Evolutionary conservation across 2,113 vertebrate genomes (phyloP), one percentile per base, ranked within the genome.

Genomic region (Bagarius yarrelli): DNA sequence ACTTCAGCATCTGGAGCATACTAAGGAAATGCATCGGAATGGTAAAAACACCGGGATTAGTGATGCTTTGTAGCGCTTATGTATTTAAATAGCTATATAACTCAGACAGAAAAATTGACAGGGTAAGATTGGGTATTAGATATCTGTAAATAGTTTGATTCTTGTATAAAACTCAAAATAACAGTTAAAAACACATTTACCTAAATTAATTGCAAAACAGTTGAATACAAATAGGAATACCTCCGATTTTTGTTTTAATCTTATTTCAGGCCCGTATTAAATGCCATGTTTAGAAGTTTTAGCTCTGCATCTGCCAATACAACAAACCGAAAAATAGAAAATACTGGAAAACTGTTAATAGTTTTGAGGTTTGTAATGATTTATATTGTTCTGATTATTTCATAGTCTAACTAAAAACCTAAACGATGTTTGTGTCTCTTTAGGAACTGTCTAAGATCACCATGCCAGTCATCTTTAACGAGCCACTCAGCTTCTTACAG

Each of bases 1-100:
- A 99, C 90, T 99, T 98, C 92, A 99, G 98, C 89, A 99, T 99
- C 82, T 99, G 98, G 97, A 99, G 97, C 87, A 98, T 99, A 90
- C 93, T 99, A 81, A 95, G 97, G 88, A 99, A 98, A 87, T 99
- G 97, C 90, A 99, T 99, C 84, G 98, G 98, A 89, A 98, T 99
- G 98, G 98, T 99, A 89, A 90, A 92, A 5, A 67, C 21, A 53
- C 21, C 36, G 21, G 44, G 44, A n/a, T 69, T n/a, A 44, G 63
- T 23, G 18, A 19, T 4, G 11, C 25, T 59, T 12, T 16, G 13
- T 15, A 47, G 44, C 11, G 44, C 44, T 47, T 11, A 16, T 56
- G 18, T 61, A 52, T 56, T 61, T 79, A 44, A 64, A 61, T 21
- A 11, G 9, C 34, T 25, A 21, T 15, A 11, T 47, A 8, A 47